phyloP scores from a whole-genome alignment of 1,140 invertebrate genomes.

The Sitophilus oryzae region DNA sequence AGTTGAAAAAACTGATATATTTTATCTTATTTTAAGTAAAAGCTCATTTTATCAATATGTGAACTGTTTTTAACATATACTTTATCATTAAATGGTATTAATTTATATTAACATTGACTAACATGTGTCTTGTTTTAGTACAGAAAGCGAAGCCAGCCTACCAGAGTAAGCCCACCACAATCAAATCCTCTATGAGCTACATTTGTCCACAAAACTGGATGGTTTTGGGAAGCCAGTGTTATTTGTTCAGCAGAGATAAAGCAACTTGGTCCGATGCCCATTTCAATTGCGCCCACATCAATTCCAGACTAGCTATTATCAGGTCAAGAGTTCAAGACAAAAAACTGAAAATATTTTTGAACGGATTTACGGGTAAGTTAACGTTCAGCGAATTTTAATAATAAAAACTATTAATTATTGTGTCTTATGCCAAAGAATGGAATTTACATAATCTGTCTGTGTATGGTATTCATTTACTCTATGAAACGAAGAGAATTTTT shows the following conservation, averaged over 20 bases:
- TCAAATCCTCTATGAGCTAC: constrained; percentile 10
- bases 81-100: too few species aligned
- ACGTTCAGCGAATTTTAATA: too few species aligned
- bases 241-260: constrained; percentile 20
- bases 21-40: too few species aligned
- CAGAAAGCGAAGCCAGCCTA: constrained; percentile 7
- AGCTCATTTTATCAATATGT: too few species aligned
- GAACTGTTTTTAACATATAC: too few species aligned
- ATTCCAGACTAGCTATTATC: constrained; percentile 17
- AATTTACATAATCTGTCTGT: too few species aligned
- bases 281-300: constrained; percentile 19
- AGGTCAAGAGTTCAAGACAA: constrained; percentile 16
- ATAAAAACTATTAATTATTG: too few species aligned
- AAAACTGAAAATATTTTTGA: constrained; percentile 21
- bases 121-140: constrained; percentile 12
- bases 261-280: constrained; percentile 19
- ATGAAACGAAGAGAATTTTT: too few species aligned
- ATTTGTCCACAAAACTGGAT: constrained; percentile 26
- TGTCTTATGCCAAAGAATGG: too few species aligned
- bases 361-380: constrained; percentile 19
- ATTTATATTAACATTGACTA: too few species aligned
- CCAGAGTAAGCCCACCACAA: neutral
- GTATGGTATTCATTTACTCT: too few species aligned
- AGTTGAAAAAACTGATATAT: too few species aligned
- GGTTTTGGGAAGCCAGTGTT: constrained; percentile 19